Evolutionary conservation across 2,888 invertebrate genomes (phyloP).

Genomic region (Xestia xanthographa): DNA sequence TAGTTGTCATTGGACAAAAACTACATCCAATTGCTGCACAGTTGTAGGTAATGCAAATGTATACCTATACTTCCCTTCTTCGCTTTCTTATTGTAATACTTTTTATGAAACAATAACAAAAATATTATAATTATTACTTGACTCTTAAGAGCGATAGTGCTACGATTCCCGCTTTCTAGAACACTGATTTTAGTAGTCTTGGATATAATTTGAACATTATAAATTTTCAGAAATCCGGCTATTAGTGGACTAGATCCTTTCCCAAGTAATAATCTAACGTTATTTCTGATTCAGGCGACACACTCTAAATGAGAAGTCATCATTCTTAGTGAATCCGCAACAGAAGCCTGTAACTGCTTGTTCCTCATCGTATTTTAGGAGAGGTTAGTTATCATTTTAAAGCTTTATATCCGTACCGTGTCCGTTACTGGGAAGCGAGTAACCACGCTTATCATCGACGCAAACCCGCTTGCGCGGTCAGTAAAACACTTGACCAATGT

Average conservation of each 20-base stretch:
- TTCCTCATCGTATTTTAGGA: constrained; percentile 18
- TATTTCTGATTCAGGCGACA: constrained; percentile 31
- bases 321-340: constrained; percentile 4
- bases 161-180: not conserved
- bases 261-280: not conserved
- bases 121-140: too few relatives aligned
- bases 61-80: too few relatives aligned
- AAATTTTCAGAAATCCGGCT: not conserved
- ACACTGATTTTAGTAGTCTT: not conserved
- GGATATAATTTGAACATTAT: not conserved
- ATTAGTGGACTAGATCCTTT: not conserved
- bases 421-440: not conserved
- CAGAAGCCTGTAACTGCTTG: constrained; percentile 5
- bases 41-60: too few relatives aligned
- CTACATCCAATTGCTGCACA: too few relatives aligned
- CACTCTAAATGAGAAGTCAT: constrained; percentile 27
- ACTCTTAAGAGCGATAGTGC: not conserved
- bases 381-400: constrained; percentile 4
- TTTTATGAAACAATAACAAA: too few relatives aligned
- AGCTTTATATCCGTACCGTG: not conserved
- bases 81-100: too few relatives aligned
- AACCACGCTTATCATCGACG: not conserved
- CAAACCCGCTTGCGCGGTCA: not conserved
- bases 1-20: not conserved
- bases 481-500: not conserved